Conservation (phyloP, 2,797 vertebrate species). For the Champsocephalus esox region DNA sequence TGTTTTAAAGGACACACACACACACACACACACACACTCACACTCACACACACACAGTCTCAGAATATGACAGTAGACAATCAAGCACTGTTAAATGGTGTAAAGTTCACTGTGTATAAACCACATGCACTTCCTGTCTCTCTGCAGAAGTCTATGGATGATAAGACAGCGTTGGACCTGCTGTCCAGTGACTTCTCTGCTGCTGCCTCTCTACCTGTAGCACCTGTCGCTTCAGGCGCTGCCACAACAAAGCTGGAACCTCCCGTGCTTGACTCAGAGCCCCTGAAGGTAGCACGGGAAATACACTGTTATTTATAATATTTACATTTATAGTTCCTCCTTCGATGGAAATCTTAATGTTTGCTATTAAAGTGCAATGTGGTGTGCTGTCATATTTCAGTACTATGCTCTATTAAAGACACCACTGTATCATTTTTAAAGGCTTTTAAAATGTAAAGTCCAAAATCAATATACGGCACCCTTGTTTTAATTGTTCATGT, state of each 20-base stretch:
- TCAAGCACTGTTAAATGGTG: too few species aligned
- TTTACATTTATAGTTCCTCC: neutral
- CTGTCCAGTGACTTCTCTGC: constrained; percentile 78
- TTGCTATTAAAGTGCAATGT: neutral
- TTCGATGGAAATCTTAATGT: neutral
- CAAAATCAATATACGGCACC: constrained; percentile 33
- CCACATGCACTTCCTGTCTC: neutral
- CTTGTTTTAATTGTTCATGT: constrained; percentile 6
- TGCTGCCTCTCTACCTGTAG: neutral
- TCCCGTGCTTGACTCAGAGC: constrained; percentile 50
- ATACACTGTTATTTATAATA: too few species aligned
- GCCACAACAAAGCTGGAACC: constrained; percentile 51
- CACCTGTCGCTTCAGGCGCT: constrained; percentile 1
- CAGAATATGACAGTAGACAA: too few species aligned
- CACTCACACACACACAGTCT: too few species aligned
- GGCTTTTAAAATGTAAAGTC: constrained; percentile 50
- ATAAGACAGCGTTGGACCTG: constrained; percentile 76
- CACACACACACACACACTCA: too few species aligned
- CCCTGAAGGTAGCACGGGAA: constrained; percentile 65
- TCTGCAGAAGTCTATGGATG: constrained; percentile 72
- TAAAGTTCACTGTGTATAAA: neutral
- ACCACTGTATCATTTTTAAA: constrained; percentile 69
- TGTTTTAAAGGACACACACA: constrained; percentile 47
- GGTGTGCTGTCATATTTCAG: neutral
- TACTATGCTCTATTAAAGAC: constrained; percentile 34